A percentile compares a stretch with the other conserved stretches of the same genome.
These are phyloP conservation scores for Sebastes hubbsi DNA, from an alignment of 2,797 vertebrate genomes.

Conservation along the genomic window DNA sequence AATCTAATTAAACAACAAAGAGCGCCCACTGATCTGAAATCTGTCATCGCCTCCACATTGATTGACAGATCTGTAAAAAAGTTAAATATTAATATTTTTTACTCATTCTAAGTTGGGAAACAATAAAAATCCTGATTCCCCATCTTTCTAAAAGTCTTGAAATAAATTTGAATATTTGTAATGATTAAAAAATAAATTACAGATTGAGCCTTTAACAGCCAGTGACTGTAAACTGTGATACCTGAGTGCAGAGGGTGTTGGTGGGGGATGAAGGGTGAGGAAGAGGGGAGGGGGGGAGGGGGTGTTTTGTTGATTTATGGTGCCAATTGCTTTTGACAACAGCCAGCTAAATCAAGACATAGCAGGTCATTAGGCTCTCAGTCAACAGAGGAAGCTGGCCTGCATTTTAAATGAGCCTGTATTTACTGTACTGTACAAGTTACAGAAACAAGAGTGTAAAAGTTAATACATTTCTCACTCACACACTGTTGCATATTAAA, in stretches of 20 bases:
- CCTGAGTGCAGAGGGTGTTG: background rate
- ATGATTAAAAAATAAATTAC: background rate
- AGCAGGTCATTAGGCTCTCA: conserved; percentile 61
- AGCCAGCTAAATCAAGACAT: conserved; percentile 87
- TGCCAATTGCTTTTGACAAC: conserved; percentile 88
- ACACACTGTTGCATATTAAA: background rate
- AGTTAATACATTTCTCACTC: background rate
- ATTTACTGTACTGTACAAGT: background rate
- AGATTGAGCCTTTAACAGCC: background rate
- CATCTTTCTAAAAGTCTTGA: background rate
- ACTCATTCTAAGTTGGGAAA: background rate
- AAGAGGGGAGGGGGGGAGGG: background rate
- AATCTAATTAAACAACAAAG: background rate
- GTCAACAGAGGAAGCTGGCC: conserved; percentile 38
- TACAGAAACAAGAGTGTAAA: background rate
- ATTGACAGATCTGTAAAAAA: background rate
- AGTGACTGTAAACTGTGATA: background rate
- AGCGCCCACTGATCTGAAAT: background rate
- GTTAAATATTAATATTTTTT: too few species aligned
- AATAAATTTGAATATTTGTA: background rate
- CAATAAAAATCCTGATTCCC: background rate
- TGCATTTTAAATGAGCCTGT: conserved; percentile 24
- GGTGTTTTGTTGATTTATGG: conserved; percentile 83
- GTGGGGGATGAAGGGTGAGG: background rate
- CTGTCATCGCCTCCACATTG: background rate